Evolutionary conservation across 35 echinoderm and acorn worm species (phyloP), one percentile per base, ranked within the genome.

Genomic region (Holothuria glaberrima): DNA sequence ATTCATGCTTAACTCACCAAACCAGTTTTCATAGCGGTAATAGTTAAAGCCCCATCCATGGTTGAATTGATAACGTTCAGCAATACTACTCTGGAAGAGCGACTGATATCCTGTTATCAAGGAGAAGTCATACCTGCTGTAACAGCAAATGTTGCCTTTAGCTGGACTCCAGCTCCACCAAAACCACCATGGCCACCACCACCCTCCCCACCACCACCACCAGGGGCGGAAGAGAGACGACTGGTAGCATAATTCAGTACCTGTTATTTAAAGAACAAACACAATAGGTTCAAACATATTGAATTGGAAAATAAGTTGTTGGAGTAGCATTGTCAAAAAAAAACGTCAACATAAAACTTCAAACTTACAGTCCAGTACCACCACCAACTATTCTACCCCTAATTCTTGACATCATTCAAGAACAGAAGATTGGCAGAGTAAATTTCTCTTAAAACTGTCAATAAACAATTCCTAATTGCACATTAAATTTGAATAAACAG

Each of bases 131-230:
- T 21, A 77, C 41, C 0, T 4, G 6, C 33, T 75, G 31, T 89
- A 89, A 26, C 87, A 89, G 44, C 87, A 89, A 7, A 38, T 89
- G 80, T 83, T 83, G 20, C 80, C 80, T 29, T 83, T 83, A 2
- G 26, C 14, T 22, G 80, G 56, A 60, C 80, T 83, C 56, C 52
- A 83, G 59, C 27, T 60, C 80, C 80, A 83, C 80, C 80, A 83
- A 5, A 26, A n/a, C 41, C 71, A 44, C 33, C 48, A 26, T 59
- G 18, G 18, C 36, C 78, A 48, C 78, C 80, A 83, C 52, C 58
- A 61, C 54, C 54, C 9, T 0, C 80, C 24, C 52, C 54, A 59
- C 80, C 36, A 80, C 76, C 54, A 84, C 80, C 80, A 84, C 80
- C 80, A 84, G 12, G 80, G 80, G 58, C 26, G 27, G 18, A 56